A percentile compares a stretch with the other conserved stretches of the same genome.
Evolutionary conservation across 2,888 invertebrate genomes (phyloP).

Genomic region (Epiblema foenella): DNA sequence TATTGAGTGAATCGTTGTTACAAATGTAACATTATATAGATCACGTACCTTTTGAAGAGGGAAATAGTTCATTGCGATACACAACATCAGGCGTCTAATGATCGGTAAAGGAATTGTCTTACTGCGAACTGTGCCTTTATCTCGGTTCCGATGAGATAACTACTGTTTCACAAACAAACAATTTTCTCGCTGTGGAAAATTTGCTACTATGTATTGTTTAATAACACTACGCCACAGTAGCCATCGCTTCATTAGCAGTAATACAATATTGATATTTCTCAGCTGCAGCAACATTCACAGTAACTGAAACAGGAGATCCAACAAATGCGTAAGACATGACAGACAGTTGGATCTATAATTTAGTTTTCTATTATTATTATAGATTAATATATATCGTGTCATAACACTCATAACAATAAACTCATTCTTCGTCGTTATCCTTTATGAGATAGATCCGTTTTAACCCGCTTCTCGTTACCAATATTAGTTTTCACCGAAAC

Average conservation of each 20-base stretch:
- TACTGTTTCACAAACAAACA: constrained; percentile 64
- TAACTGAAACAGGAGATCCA: background rate
- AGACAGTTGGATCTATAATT: no score
- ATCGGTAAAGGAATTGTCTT: constrained; percentile 9
- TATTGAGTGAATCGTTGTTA: background rate
- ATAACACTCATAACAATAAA: no score
- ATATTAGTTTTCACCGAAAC: no score
- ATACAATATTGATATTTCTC: background rate
- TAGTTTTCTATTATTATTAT: no score
- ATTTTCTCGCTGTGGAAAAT: constrained; percentile 73
- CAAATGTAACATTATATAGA: background rate
- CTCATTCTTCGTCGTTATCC: no score
- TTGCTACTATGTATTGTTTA: constrained; percentile 65
- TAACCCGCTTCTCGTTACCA: no score
- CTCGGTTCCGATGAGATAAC: constrained; percentile 51
- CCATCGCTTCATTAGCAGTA: constrained; percentile 1
- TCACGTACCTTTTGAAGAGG: background rate
- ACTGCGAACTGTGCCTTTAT: constrained; percentile 28
- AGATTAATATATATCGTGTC: no score
- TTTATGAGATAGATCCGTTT: no score
- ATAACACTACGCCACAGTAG: constrained; percentile 33
- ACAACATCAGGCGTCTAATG: constrained; percentile 1
- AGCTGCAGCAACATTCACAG: background rate
- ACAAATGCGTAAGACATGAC: background rate
- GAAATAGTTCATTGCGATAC: constrained; percentile 3